Evolutionary conservation across 2,888 invertebrate genomes (phyloP), one percentile per base, ranked within the genome.

Genomic region (Dryobotodes eremita): DNA sequence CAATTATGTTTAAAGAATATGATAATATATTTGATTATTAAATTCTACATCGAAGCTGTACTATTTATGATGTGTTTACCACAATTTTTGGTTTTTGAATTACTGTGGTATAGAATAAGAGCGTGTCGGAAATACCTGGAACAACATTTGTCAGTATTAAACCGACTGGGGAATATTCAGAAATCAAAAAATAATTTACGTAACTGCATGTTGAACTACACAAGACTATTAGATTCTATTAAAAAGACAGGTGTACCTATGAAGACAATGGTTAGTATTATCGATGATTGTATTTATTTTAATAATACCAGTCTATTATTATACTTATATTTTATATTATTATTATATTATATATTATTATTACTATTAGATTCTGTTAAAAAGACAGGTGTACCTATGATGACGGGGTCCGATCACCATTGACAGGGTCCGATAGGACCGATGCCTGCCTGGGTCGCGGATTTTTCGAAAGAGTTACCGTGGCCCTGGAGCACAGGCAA

Each of bases 181-280:
- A 46, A 66, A 65, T 66, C 66, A 31, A 57, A 57, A 23, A 46
- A 31, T 5, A 23, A 57, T 66, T 46, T 74, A 26, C 57, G 66
- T 5, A 13, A 48, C 26, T 74, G 55, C 15, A 48, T 74, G 66
- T 48, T 31, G 13, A 74, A 66, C n/a, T 48, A 74, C 31, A 48
- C 3, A 15, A 66, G 17, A 20, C 55, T 74, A 31, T 55, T 46
- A 17, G 26, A 31, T 66, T 48, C 23, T 48, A 26, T 74, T 26
- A 57, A 57, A 57, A 66, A 10, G 6, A 46, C 57, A 15, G 66
- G 66, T 15, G 20, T 6, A 66, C 46, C 31, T 6, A 31, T 66
- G 31, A 66, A 74, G 46, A 57, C 23, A 31, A 66, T 66, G 74
- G 74, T 74, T 31, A 6, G 42, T 42, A 42, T 5, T 42, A 42